Evolutionary conservation across 2,797 vertebrate genomes (phyloP).

Genomic region (Lagocephalus sceleratus): DNA sequence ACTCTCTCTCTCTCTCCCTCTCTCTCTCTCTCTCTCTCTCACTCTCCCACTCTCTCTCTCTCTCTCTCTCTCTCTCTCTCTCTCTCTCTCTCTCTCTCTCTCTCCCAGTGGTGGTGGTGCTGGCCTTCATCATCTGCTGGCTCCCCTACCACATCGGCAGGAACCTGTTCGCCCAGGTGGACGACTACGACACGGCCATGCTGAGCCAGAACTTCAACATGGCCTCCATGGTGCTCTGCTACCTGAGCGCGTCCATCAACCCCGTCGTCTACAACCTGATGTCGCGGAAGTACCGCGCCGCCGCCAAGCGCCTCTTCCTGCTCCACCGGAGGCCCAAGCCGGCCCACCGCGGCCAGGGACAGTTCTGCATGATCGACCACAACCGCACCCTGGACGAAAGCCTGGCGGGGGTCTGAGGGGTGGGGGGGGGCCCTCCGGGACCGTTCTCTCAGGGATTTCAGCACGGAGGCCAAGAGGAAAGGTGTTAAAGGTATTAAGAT

Average conservation of each 20-base stretch:
- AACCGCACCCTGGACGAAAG: conserved; percentile 66
- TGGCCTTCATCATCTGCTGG: conserved; percentile 89
- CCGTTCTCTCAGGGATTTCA: background rate
- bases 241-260: conserved; percentile 87
- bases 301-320: conserved; percentile 81
- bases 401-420: conserved; percentile 60
- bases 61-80: no score
- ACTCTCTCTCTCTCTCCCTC: conserved; percentile 26
- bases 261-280: conserved; percentile 89
- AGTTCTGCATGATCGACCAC: conserved; percentile 56
- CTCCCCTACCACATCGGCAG: conserved; percentile 87
- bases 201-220: conserved; percentile 87
- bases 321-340: conserved; percentile 38
- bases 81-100: background rate
- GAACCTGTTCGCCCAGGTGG: conserved; percentile 83
- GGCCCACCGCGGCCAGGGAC: conserved; percentile 41
- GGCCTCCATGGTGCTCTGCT: conserved; percentile 87
- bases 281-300: conserved; percentile 83
- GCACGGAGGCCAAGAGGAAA: conserved; percentile 4
- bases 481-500: conserved; percentile 2
- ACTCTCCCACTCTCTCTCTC: no score
- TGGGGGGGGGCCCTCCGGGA: no score
- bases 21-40: no score
- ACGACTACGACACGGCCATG: conserved; percentile 70
- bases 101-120: conserved; percentile 80